Conservation (phyloP, 1,140 invertebrate genomes). For the Trialeurodes vaporariorum region DNA sequence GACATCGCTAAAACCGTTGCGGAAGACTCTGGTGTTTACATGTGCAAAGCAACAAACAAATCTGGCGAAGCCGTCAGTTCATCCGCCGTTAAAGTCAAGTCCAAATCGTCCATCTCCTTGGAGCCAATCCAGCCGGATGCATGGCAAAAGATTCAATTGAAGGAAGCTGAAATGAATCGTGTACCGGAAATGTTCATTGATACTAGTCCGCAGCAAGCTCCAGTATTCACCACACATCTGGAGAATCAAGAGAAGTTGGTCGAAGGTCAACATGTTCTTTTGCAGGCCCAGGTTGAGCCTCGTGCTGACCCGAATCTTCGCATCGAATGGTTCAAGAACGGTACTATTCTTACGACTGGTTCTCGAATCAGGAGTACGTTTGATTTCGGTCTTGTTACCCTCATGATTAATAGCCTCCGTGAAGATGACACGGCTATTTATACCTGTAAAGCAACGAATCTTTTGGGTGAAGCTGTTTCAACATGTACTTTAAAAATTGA, state of each 20-base stretch:
- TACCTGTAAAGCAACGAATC: slow-evolving; percentile 82
- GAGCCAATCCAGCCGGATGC: slow-evolving; percentile 74
- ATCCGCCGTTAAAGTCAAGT: slow-evolving; percentile 72
- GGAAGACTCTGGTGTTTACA: slow-evolving; percentile 84
- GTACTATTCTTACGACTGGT: slow-evolving; percentile 63
- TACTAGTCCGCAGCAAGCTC: slow-evolving; percentile 66
- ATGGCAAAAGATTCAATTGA: slow-evolving; percentile 78
- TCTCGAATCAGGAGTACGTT: slow-evolving; percentile 75
- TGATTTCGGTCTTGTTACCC: slow-evolving; percentile 85
- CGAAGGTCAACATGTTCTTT: slow-evolving; percentile 80
- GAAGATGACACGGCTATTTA: slow-evolving; percentile 87
- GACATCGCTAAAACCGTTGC: slow-evolving; percentile 79
- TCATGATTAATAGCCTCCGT: slow-evolving; percentile 76
- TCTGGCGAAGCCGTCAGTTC: slow-evolving; percentile 84
- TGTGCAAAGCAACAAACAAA: slow-evolving; percentile 83
- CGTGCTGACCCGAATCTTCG: slow-evolving; percentile 84
- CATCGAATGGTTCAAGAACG: slow-evolving; percentile 89
- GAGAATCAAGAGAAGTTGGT: slow-evolving; percentile 72
- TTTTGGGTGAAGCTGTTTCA: slow-evolving; percentile 80
- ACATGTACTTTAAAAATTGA: slow-evolving; percentile 82
- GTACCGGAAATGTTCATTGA: slow-evolving; percentile 75
- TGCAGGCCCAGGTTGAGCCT: slow-evolving; percentile 88
- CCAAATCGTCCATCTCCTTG: slow-evolving; percentile 60
- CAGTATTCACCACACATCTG: slow-evolving; percentile 82
- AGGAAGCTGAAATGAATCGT: slow-evolving; percentile 78